Base-by-base conservation (phyloP, 2,113 vertebrate species). In the Cichladusa arquata region DNA sequence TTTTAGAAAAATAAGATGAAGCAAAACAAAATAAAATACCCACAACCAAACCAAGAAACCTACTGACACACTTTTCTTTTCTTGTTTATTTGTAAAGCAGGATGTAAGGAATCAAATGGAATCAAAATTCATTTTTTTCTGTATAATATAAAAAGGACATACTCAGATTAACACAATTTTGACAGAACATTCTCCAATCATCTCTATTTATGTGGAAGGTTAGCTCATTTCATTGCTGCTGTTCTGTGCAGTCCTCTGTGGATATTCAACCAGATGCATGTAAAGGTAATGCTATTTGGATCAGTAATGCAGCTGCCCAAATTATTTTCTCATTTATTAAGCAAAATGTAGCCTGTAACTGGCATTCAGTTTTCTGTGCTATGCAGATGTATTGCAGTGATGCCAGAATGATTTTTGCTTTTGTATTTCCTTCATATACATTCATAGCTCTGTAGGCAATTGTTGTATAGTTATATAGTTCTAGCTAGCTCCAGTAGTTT, bases 251-350 rank as follows among this genome's bases (percentile, higher is more conserved):
- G 50, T 70, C 33, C 67, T 92, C 67, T 23, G 36, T 71, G 71
- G 82, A 62, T 78, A 86, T 92, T 88, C 67, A 85, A 25, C 40
- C 36, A 81, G 54, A 84, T 29, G 14, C 33, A 62, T 7, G 31
- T 34, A 82, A 69, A 92, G n/a, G 53, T 85, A 77, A 62, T 45
- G 12, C 44, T 90, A 58, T 81, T 65, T 4, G 34, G 54, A 92
- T 73, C 45, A 70, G 58, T 61, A 90, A 76, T 28, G n/a, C 54
- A 88, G 33, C 78, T 80, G 82, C 66, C 71, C 66, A 81, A 86
- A 88, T 33, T 0, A 93, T 94, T 94, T 93, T 83, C 91, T 90
- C 67, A 73, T 79, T 74, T 94, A 86, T 73, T 93, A 92, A 88
- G 50, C 45, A 90, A 92, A 94, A 42, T 1, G 0, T 73, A 62